Percentiles rank a stretch among this genome's conserved stretches.
These are phyloP conservation scores for Tricholaema leucomelas DNA, from an alignment of 2,113 vertebrate species.

Conservation along the genomic window DNA sequence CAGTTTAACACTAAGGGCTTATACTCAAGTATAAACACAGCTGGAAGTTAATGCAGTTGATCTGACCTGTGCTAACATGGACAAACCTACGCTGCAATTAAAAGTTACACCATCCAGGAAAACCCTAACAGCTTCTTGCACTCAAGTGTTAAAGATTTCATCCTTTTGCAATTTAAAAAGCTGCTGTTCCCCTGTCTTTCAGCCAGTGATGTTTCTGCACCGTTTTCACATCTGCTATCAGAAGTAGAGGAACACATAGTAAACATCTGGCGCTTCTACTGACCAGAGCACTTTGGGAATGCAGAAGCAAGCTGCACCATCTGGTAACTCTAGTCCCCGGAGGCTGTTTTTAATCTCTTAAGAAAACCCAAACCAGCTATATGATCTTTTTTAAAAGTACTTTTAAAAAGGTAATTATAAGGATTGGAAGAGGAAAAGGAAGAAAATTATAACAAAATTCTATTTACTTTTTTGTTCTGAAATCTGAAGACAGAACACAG, in stretches of 20 bases:
- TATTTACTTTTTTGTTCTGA: not conserved
- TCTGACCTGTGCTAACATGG: not conserved
- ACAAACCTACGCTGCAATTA: not conserved
- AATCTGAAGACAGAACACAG: not conserved
- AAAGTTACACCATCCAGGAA: not conserved
- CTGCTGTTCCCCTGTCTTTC: not conserved
- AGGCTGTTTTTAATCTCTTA: not conserved
- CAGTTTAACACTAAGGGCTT: not conserved
- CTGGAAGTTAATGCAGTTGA: not conserved
- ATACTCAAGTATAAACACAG: not conserved
- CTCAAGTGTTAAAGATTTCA: not conserved
- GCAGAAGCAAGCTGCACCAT: constrained; percentile 23
- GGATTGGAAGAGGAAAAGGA: not conserved
- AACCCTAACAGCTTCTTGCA: not conserved
- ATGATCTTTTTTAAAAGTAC: too few species aligned
- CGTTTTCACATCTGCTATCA: not conserved
- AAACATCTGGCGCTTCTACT: constrained; percentile 43
- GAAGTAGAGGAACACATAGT: not conserved
- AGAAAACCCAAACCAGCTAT: not conserved
- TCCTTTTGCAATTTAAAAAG: constrained; percentile 2
- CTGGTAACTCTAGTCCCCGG: not conserved
- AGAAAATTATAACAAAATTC: not conserved
- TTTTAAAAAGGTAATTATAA: not conserved
- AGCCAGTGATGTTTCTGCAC: not conserved
- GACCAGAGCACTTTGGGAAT: constrained; percentile 23